These are phyloP conservation scores for Seladonia tumulorum DNA, from an alignment of 2,888 invertebrate genomes.

Conservation along the genomic window DNA sequence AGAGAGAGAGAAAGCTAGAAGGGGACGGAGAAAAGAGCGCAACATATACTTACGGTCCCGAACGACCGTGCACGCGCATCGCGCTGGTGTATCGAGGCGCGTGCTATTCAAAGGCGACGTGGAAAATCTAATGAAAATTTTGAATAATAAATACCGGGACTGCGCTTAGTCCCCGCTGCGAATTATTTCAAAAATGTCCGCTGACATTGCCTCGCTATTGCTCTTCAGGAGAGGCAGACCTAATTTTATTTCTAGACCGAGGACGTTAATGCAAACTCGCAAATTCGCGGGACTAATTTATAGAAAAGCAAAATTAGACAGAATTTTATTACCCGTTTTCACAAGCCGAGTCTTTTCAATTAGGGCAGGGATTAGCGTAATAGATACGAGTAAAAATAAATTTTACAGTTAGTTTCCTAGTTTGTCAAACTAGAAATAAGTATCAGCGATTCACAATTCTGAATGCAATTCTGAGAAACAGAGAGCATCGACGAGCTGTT, in stretches of 20 bases:
- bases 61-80: conserved; percentile 6
- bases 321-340: neutral
- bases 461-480: too few species aligned
- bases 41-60: conserved; percentile 43
- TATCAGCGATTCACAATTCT: neutral
- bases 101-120: neutral
- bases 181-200: conserved; percentile 4
- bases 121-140: conserved; percentile 26
- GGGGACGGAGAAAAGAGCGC: conserved; percentile 41
- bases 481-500: neutral
- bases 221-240: neutral
- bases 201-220: neutral
- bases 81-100: neutral
- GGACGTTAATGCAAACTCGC: neutral
- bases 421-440: neutral
- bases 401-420: neutral
- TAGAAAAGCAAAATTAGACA: neutral
- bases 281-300: neutral
- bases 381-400: neutral
- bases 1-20: conserved; percentile 34
- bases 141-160: conserved; percentile 7
- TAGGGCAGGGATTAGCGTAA: neutral
- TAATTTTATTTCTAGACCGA: neutral
- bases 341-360: neutral
- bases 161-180: neutral